phyloP scores from a whole-genome alignment of 2,888 invertebrate species.

The Ichneumoninae sp. region DNA sequence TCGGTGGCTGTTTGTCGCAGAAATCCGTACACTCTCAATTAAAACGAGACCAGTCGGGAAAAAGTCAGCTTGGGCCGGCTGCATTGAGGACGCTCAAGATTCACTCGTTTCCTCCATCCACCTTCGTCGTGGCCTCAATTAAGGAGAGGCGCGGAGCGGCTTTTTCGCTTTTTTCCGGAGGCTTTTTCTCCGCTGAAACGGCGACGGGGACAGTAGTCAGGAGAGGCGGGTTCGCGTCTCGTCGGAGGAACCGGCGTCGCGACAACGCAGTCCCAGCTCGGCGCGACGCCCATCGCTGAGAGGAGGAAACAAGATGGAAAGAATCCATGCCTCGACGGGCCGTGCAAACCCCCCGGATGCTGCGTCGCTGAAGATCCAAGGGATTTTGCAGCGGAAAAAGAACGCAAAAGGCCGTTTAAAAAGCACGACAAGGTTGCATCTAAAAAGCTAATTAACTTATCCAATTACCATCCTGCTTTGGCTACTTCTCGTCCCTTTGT shows the following conservation, averaged over 20 bases:
- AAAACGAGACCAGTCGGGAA: conserved; percentile 66
- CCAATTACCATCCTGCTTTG: conserved; percentile 73
- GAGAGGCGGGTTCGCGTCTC: conserved; percentile 20
- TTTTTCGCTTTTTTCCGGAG: conserved; percentile 48
- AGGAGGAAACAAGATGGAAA: conserved; percentile 22
- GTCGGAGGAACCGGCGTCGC: conserved; percentile 33
- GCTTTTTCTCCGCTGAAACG: conserved; percentile 49
- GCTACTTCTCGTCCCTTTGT: conserved; percentile 14
- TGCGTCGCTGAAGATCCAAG: conserved; percentile 43
- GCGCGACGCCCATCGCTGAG: conserved; percentile 25
- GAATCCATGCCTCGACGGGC: conserved; percentile 24
- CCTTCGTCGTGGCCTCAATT: conserved; percentile 63
- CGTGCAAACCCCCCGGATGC: conserved; percentile 8
- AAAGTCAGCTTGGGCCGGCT: not conserved
- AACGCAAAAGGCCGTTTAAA: conserved; percentile 62
- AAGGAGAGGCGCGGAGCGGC: conserved; percentile 51
- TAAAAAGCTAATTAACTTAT: conserved; percentile 80
- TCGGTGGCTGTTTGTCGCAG: conserved; percentile 31
- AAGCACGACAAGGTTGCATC: conserved; percentile 77
- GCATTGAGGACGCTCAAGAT: conserved; percentile 57
- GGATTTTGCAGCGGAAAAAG: conserved; percentile 33
- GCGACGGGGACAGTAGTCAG: conserved; percentile 19
- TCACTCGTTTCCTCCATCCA: conserved; percentile 45
- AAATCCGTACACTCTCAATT: conserved; percentile 76
- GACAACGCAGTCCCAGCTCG: conserved; percentile 25